Conservation (phyloP, 92 coral and sea anemone species). For the Phenganax subtilis region DNA sequence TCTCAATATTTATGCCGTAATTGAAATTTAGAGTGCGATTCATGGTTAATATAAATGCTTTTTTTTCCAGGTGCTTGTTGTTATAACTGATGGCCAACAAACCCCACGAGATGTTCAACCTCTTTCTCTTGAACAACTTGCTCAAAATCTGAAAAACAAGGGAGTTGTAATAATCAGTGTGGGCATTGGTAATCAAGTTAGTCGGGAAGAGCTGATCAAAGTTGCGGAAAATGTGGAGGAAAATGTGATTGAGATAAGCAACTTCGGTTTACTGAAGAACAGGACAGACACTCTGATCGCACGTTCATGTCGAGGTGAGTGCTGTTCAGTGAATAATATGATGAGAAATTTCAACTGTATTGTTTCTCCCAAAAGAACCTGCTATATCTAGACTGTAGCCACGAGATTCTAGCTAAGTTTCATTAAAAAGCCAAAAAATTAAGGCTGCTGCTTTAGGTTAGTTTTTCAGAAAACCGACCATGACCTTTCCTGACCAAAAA, state of each 20-base stretch:
- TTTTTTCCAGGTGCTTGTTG: slow-evolving; percentile 22
- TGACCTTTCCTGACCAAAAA: no score
- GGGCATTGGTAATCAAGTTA: slow-evolving; percentile 1
- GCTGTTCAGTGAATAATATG: neutral
- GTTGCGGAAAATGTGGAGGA: slow-evolving; percentile 14
- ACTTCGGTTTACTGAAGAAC: slow-evolving; percentile 16
- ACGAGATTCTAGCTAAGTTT: neutral
- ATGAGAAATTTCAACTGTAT: neutral
- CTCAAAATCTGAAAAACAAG: slow-evolving; percentile 20
- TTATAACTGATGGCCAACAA: slow-evolving; percentile 31
- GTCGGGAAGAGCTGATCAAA: neutral
- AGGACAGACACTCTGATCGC: slow-evolving; percentile 19
- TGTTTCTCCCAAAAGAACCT: neutral
- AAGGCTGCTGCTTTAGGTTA: no score
- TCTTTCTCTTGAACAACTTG: neutral
- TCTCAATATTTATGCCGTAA: neutral
- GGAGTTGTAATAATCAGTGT: slow-evolving; percentile 30
- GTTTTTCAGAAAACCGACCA: no score
- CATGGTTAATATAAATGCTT: neutral
- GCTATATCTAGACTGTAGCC: neutral
- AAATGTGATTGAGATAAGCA: slow-evolving; percentile 4
- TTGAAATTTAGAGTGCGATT: no score
- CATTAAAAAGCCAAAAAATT: neutral
- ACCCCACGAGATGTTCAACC: neutral
- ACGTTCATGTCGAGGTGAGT: slow-evolving; percentile 29